Evolutionary conservation across 2,113 vertebrate species (phyloP).

Genomic region (Crocuta crocuta): DNA sequence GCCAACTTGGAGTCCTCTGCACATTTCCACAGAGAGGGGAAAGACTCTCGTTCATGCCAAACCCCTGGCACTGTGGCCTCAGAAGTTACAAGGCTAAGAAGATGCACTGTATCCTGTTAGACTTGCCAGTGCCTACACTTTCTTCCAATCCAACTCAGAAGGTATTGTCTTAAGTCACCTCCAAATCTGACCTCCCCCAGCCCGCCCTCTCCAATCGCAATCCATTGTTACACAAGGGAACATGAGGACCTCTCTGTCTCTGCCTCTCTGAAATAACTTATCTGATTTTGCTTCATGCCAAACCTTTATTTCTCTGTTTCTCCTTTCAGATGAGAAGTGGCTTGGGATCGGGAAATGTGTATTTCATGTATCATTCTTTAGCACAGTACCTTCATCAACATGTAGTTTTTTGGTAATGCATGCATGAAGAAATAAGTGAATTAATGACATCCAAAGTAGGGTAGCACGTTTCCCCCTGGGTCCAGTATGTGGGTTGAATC

Average conservation of each 20-base stretch:
- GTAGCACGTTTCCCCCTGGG: accelerated
- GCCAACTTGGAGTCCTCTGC: background rate
- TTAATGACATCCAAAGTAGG: no score
- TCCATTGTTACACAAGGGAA: no score
- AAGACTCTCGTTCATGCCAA: background rate
- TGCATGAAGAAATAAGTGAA: background rate
- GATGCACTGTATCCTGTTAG: accelerated
- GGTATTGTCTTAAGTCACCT: background rate
- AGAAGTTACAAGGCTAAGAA: accelerated
- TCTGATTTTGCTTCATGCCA: accelerated
- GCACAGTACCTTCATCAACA: no score
- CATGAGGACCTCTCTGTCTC: background rate
- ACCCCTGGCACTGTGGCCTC: background rate
- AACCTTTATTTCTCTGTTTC: background rate
- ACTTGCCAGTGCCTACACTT: no score
- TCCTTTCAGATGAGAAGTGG: accelerated
- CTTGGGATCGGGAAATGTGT: accelerated
- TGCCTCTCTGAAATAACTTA: background rate
- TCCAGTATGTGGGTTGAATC: accelerated
- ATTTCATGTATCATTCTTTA: background rate
- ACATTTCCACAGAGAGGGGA: background rate
- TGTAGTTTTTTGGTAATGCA: background rate
- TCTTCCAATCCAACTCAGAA: background rate
- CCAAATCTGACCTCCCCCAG: background rate
- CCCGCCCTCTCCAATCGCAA: background rate